Evolutionary conservation across 2,888 invertebrate species (phyloP), one percentile per base, ranked within the genome.

Genomic region (Drosophila barbarae): DNA sequence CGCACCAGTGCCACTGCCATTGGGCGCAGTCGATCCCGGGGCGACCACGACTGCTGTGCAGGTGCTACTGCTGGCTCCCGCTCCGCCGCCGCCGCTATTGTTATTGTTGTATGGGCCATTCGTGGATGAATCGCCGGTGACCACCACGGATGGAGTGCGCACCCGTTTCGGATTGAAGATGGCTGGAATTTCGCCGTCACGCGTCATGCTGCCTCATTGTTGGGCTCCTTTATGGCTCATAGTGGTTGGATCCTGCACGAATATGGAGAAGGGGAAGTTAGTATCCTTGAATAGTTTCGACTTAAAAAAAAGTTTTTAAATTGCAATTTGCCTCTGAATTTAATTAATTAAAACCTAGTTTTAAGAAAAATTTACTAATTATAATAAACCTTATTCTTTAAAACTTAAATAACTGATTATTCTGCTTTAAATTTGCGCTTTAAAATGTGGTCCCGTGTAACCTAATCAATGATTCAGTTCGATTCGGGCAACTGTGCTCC

Each of bases 111-210:
- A 84, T 58, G 91, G 76, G 88, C 92, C 85, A 88, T 92, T 89
- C 90, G 91, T 86, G 41, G 89, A 87, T 50, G 91, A 77, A 76
- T 93, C 93, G 76, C 92, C 93, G 47, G 93, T 93, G 74, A 94
- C 92, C 83, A 93, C 93, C 73, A 93, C 93, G 57, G 93, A 93
- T 72, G 93, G 93, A 64, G 93, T 91, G 69, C 93, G 91, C 60
- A 92, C 93, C 75, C 93, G 91, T 87, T 93, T 93, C 44, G 95
- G 95, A 90, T 95, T 94, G 90, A 95, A 95, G 86, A 95, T 95
- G 74, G 95, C 94, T 75, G 94, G 93, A 90, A 95, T 92, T 89
- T 95, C 94, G 82, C 93, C 93, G 91, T 93, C 93, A 76, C 93
- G 91, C 74, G 92, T 93, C 93, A 93, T 93, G 54, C 78, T 88